phyloP scores from a whole-genome alignment of 2,888 invertebrate species.

The Drosophila conformis region DNA sequence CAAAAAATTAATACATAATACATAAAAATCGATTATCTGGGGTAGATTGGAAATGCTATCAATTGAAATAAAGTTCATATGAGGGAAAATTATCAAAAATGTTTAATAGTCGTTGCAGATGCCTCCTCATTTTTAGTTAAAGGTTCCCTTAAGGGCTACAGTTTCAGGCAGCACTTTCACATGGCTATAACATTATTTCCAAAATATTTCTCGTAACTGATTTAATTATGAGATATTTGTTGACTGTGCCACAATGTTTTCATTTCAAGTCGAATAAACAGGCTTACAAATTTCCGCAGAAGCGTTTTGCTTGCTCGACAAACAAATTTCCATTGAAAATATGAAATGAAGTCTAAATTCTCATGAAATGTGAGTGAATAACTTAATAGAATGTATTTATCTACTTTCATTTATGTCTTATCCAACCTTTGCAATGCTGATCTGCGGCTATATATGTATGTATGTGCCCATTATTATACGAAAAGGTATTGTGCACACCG shows the following conservation, averaged over 20 bases:
- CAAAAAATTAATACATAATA: constrained; percentile 9
- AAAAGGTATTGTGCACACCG: background rate
- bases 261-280: background rate
- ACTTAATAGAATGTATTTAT: background rate
- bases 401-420: background rate
- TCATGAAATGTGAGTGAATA: background rate
- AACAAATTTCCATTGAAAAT: background rate
- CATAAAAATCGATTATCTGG: background rate
- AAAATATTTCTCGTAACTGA: background rate
- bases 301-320: background rate
- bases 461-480: background rate
- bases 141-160: background rate
- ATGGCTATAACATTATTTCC: background rate
- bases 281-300: background rate
- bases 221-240: background rate
- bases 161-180: background rate
- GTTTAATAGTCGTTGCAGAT: too few relatives aligned
- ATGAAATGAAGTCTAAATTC: background rate
- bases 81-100: background rate
- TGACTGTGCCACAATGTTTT: background rate
- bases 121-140: background rate
- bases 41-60: background rate
- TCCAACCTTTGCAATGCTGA: background rate
- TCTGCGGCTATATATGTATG: background rate
- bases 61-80: background rate